Base-by-base conservation (phyloP, 2,113 vertebrate genomes). In the Rhipidura dahli region DNA sequence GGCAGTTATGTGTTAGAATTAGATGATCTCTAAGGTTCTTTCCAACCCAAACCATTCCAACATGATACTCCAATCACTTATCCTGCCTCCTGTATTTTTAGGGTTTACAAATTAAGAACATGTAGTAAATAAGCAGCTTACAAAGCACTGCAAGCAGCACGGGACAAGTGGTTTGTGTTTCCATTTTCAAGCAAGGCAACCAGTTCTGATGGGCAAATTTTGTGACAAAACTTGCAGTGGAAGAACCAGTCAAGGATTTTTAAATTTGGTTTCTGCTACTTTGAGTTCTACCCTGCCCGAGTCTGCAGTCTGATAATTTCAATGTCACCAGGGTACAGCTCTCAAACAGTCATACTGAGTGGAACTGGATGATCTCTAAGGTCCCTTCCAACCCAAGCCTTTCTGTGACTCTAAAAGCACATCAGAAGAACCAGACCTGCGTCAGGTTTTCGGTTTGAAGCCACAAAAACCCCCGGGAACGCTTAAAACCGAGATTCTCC, bases 121-220 rank as follows among this genome's bases (percentile, higher is more conserved):
- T 0, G 3, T 19, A 17, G 76, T 5, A n/a, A 77, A 42, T n/a
- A 54, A 71, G 65, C 50, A 20, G 86, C 53, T 63, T 27, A 39
- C 31, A 37, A 47, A 1, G 3, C 23, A 4, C 15, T 0, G 13
- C 64, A 70, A 73, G 11, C 27, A 54, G 56, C 10, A 20, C 0
- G 0, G 22, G 26, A 7, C n/a, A 5, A 11, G 26, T 6, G 66
- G 21, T 28, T 8, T 0, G 0, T 2, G 17, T 9, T n/a, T 6
- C 2, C 0, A 11, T 39, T 10, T 63, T 50, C 61, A 35, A 22
- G 31, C 19, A 23, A 42, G 69, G 37, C 30, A 35, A 59, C 28
- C 53, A 1, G 28, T 22, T 51, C 15, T 3, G 10, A 31, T 0
- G 14, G 1, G 10, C 9, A 7, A 2, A 15, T 21, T 39, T 28